Conservation (phyloP, 2,888 invertebrate species). For the Ichneumoninae sp. region DNA sequence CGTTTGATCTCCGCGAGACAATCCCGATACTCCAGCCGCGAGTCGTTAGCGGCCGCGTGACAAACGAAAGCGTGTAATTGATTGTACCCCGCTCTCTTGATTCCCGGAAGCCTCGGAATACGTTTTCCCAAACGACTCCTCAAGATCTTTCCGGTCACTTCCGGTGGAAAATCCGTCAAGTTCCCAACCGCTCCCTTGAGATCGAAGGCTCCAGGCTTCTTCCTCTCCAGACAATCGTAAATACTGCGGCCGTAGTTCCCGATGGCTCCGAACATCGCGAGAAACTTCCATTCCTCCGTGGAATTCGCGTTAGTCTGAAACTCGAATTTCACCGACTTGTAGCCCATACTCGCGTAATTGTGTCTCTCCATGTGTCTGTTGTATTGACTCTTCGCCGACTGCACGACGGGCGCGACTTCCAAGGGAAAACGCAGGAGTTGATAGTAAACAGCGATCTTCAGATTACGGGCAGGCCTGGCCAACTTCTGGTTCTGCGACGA, state of each 20-base stretch:
- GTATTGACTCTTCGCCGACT: slow-evolving; percentile 1
- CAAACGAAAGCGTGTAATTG: slow-evolving; percentile 67
- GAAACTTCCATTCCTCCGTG: slow-evolving; percentile 16
- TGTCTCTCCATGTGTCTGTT: slow-evolving; percentile 12
- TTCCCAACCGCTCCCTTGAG: slow-evolving; percentile 54
- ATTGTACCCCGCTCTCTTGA: slow-evolving; percentile 6
- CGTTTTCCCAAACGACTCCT: slow-evolving; percentile 47
- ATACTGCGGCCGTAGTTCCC: slow-evolving; percentile 10
- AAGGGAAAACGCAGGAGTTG: slow-evolving; percentile 55
- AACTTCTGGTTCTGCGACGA: not conserved
- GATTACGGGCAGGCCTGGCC: not conserved
- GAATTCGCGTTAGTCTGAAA: not conserved
- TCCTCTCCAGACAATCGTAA: slow-evolving; percentile 40
- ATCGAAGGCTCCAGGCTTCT: slow-evolving; percentile 36
- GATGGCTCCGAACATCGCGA: slow-evolving; percentile 1
- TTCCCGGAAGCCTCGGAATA: slow-evolving; percentile 10
- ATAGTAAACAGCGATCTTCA: slow-evolving; percentile 43
- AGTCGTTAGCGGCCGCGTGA: slow-evolving; percentile 43
- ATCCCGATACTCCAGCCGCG: slow-evolving; percentile 27
- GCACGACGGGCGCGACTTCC: slow-evolving; percentile 33
- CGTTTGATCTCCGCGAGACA: slow-evolving; percentile 68
- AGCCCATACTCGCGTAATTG: slow-evolving; percentile 57
- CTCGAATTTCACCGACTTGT: slow-evolving; percentile 37
- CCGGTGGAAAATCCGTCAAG: slow-evolving; percentile 59
- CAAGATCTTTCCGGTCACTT: slow-evolving; percentile 36